Evolutionary conservation across 2,888 invertebrate genomes (phyloP).

Genomic region (Lucinisca nassula): DNA sequence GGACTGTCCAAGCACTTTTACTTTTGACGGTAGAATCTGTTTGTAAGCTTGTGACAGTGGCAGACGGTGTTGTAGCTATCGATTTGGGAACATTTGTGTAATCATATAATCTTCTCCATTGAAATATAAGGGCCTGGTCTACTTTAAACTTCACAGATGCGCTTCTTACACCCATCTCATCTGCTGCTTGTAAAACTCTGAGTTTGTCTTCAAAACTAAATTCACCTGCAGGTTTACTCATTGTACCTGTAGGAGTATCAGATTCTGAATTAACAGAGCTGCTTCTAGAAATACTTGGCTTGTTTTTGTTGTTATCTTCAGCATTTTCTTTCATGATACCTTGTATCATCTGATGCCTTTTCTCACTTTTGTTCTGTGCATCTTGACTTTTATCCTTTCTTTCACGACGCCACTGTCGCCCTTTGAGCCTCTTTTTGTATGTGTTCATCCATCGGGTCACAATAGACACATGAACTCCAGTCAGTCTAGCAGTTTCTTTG

Average conservation of each 20-base stretch:
- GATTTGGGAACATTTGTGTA: background rate
- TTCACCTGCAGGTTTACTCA: background rate
- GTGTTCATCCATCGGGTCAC: slow-evolving; percentile 53
- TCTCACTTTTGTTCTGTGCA: background rate
- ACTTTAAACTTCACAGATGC: slow-evolving; percentile 3
- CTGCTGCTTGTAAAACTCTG: background rate
- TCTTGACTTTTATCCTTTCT: background rate
- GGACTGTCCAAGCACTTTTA: background rate
- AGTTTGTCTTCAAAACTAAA: background rate
- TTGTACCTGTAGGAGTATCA: background rate
- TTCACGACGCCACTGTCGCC: background rate
- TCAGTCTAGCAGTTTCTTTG: slow-evolving; percentile 34
- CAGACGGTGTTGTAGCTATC: background rate
- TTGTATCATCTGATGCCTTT: background rate
- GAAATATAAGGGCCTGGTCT: background rate
- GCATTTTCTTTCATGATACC: background rate
- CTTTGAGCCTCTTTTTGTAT: background rate
- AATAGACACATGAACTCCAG: slow-evolving; percentile 60
- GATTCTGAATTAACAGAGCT: background rate
- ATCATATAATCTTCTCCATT: background rate
- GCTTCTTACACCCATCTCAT: background rate
- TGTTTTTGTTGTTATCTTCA: background rate
- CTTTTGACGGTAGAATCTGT: background rate
- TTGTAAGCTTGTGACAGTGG: background rate
- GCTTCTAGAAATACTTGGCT: background rate